A percentile compares a stretch with the other conserved stretches of the same genome.
Conservation (phyloP, 2,888 invertebrate species). For the Diaprepes abbreviatus region DNA sequence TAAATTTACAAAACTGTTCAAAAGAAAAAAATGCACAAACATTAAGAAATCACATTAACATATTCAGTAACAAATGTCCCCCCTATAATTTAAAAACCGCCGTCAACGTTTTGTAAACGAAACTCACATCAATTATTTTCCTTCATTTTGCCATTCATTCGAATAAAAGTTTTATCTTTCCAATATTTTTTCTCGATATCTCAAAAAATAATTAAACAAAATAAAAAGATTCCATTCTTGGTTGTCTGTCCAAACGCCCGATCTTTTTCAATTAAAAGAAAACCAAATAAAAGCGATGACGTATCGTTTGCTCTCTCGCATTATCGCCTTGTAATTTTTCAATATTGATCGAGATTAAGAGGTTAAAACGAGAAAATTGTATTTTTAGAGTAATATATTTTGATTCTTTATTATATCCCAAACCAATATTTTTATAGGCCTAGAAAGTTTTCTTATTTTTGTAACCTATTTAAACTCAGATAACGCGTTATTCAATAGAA, state of each 20-base stretch:
- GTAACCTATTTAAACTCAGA: too few species aligned
- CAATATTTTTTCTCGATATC: conserved; percentile 12
- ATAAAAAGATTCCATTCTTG: conserved; percentile 17
- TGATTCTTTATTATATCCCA: too few species aligned
- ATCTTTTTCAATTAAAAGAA: conserved; percentile 44
- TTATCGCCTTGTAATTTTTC: conserved; percentile 42
- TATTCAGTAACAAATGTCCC: too few species aligned
- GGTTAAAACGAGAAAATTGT: conserved; percentile 14
- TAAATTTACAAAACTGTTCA: neutral
- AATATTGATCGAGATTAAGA: conserved; percentile 43
- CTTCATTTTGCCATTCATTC: neutral
- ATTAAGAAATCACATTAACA: too few species aligned
- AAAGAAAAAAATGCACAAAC: too few species aligned
- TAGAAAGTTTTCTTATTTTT: too few species aligned
- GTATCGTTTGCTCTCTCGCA: conserved; percentile 32
- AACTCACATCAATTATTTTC: neutral
- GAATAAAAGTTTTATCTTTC: neutral
- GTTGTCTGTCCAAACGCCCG: conserved; percentile 5
- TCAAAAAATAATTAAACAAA: conserved; percentile 27
- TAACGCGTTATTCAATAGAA: too few species aligned
- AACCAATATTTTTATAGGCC: too few species aligned
- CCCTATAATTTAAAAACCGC: neutral
- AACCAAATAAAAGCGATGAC: conserved; percentile 39
- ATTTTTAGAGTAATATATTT: neutral
- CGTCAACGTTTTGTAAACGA: neutral